Evolutionary conservation across 2,797 vertebrate genomes (phyloP), one percentile per base, ranked within the genome.

Genomic region (Pogoniulus pusillus): DNA sequence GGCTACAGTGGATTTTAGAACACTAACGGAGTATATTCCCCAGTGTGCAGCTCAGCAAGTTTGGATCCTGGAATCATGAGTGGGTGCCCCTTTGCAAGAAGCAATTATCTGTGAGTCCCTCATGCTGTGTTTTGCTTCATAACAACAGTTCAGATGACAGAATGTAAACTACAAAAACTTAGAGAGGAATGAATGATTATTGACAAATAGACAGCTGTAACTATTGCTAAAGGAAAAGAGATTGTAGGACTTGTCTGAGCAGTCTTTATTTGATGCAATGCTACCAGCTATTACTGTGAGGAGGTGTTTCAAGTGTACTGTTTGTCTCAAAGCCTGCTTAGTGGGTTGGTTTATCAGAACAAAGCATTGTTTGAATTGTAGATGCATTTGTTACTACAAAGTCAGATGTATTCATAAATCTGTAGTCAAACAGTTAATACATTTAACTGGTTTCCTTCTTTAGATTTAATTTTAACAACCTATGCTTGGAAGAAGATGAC

Each of bases 391-490:
- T 70, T 73, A 53, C 15, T 37, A 51, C 65, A 66, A 65, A 66
- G 7, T 16, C 30, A 79, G 27, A 16, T 74, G n/a, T 65, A 49
- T 35, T 63, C 4, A 30, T 35, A 72, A 12, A 17, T 69, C 12
- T 71, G 82, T 94, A 43, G 82, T 73, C 57, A 83, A 59, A 41
- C 86, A 29, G 8, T 62, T 82, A 34, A 15, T 65, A 30, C 82
- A 34, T 32, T 82, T 90, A 57, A 49, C 72, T 96, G 15, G 62
- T 91, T 95, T 60, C 71, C 90, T 90, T 95, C 87, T 66, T 95
- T 95, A 99, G 98, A 54, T 96, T 90, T 95, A 96, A 98, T 93
- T 98, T 98, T 91, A 98, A 94, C 93, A 98, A 96, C n/a, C 77
- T 96, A 3, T 98, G 97, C 93, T 87, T 97, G 93, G 96, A 79